Percentiles rank a stretch among this genome's conserved stretches.
phyloP scores from a whole-genome alignment of 2,888 invertebrate genomes.

The Elegia similella region DNA sequence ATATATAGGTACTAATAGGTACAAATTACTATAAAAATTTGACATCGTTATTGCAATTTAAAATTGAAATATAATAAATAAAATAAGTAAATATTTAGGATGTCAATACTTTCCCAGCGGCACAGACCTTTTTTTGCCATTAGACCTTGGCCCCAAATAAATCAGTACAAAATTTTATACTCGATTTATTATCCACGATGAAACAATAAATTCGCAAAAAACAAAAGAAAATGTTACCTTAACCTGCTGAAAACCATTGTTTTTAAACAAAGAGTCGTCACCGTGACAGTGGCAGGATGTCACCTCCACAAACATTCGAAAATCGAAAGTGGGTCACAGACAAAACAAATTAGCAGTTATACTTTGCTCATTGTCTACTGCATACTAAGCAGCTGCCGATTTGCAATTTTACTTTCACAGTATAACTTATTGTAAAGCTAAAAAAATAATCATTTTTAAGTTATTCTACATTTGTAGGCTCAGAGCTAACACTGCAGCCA shows the following conservation, averaged over 20 bases:
- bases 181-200: not conserved
- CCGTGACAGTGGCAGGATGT: conserved; percentile 49
- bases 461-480: too few relatives aligned
- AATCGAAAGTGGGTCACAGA: conserved; percentile 54
- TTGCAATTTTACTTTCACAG: conserved; percentile 27
- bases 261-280: conserved; percentile 33
- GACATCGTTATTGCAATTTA: too few relatives aligned
- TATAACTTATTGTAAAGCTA: too few relatives aligned
- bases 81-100: too few relatives aligned
- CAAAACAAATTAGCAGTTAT: conserved; percentile 46
- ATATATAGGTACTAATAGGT: too few relatives aligned
- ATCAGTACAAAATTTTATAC: not conserved
- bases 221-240: not conserved
- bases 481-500: too few relatives aligned
- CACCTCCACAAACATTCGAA: conserved; percentile 21
- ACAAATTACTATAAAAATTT: too few relatives aligned
- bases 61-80: too few relatives aligned
- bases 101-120: too few relatives aligned
- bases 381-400: conserved; percentile 7
- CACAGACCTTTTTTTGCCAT: too few relatives aligned
- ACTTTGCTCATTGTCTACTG: conserved; percentile 23
- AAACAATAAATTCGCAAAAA: not conserved
- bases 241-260: not conserved
- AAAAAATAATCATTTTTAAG: too few relatives aligned
- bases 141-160: not conserved